phyloP scores from a whole-genome alignment of 1,140 invertebrate genomes.

The Pogonomyrmex californicus region DNA sequence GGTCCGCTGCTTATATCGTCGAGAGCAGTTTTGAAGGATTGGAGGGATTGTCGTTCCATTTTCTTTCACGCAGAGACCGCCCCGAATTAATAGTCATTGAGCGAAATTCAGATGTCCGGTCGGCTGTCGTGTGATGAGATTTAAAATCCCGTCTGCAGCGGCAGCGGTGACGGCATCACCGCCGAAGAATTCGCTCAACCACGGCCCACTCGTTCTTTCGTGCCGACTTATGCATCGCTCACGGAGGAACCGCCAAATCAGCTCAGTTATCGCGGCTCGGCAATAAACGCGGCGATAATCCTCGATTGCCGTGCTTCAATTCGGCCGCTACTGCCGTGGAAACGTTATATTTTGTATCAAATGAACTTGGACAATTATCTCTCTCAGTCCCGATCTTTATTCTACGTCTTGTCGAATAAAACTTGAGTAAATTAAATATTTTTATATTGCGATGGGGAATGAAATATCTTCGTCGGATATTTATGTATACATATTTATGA shows the following conservation, averaged over 20 bases:
- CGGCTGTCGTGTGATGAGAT: slow-evolving; percentile 37
- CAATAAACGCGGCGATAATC: slow-evolving; percentile 53
- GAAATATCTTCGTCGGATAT: background rate
- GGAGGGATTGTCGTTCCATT: background rate
- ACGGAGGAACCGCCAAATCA: slow-evolving; percentile 60
- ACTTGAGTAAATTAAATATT: background rate
- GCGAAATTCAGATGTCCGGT: slow-evolving; percentile 42
- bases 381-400: background rate
- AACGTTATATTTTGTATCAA: background rate
- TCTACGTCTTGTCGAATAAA: too few species aligned
- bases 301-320: background rate
- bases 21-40: background rate
- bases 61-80: background rate
- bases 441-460: background rate
- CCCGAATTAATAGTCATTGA: slow-evolving; percentile 13
- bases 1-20: background rate
- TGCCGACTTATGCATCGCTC: slow-evolving; percentile 48
- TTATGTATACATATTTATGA: slow-evolving; percentile 7
- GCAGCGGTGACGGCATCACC: slow-evolving; percentile 58
- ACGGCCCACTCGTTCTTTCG: slow-evolving; percentile 67
- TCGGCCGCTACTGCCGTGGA: background rate
- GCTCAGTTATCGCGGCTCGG: slow-evolving; percentile 52
- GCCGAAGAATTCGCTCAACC: slow-evolving; percentile 68
- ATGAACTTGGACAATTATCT: background rate
- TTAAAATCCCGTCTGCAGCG: slow-evolving; percentile 59